These are phyloP conservation scores for Ctena decussata DNA, from an alignment of 2,888 invertebrate genomes.

Conservation along the genomic window DNA sequence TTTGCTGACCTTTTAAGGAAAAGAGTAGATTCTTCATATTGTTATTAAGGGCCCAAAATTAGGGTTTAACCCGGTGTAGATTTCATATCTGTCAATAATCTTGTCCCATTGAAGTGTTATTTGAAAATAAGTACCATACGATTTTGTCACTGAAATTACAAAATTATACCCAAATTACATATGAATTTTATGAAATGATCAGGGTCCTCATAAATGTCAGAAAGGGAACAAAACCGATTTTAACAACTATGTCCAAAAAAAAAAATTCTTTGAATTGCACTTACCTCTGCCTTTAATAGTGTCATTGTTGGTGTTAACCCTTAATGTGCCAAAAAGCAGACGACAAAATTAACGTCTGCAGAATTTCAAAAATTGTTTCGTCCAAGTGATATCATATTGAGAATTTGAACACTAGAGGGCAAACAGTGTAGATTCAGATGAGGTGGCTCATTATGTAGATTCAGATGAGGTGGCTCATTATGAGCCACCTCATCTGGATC, in stretches of 20 bases:
- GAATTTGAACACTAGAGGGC: too few species aligned
- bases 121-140: not conserved
- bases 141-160: slow-evolving; percentile 1
- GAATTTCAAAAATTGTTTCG: too few species aligned
- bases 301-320: too few species aligned
- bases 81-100: not conserved
- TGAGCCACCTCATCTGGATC: too few species aligned
- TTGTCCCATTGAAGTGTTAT: not conserved
- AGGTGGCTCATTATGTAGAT: too few species aligned
- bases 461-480: too few species aligned
- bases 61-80: not conserved
- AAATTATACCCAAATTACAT: slow-evolving; percentile 2
- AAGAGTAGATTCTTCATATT: not conserved
- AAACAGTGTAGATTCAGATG: too few species aligned
- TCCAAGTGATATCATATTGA: too few species aligned
- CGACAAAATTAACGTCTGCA: too few species aligned
- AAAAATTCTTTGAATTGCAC: too few species aligned
- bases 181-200: slow-evolving; percentile 13
- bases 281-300: too few species aligned
- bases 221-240: not conserved
- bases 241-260: not conserved
- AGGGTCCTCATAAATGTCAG: not conserved
- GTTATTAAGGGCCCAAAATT: not conserved
- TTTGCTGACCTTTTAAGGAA: not conserved
- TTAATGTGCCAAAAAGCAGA: too few species aligned